Conservation (phyloP, 2,113 vertebrate genomes). For the Platichthys stellatus region DNA sequence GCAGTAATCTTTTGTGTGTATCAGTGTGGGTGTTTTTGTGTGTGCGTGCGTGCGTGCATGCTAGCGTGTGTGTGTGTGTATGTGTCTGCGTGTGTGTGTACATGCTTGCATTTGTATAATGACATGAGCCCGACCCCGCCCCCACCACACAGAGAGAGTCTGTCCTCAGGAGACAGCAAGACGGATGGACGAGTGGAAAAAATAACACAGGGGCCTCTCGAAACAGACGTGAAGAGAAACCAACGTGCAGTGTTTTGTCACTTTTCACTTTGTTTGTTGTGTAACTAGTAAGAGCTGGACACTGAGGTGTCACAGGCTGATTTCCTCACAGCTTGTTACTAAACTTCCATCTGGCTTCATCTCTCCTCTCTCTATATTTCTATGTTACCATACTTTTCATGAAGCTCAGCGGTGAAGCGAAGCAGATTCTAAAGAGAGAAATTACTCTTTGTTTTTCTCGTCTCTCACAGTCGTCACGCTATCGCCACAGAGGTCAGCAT, state of each 20-base stretch:
- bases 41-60: slow-evolving; percentile 15
- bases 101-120: slow-evolving; percentile 7
- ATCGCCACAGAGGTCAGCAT: too few relatives aligned
- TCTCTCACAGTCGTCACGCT: too few relatives aligned
- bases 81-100: slow-evolving; percentile 17
- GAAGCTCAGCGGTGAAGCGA: too few relatives aligned
- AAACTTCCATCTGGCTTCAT: neutral
- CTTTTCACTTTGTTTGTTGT: too few relatives aligned
- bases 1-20: neutral
- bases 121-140: neutral
- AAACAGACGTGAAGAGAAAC: neutral
- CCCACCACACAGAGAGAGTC: neutral
- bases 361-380: too few relatives aligned
- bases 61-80: neutral
- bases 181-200: slow-evolving; percentile 19
- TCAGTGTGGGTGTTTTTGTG: slow-evolving; percentile 11
- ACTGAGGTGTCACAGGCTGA: neutral
- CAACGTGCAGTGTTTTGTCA: neutral
- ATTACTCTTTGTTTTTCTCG: too few relatives aligned
- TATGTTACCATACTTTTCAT: too few relatives aligned
- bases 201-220: neutral
- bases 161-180: slow-evolving; percentile 33
- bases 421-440: too few relatives aligned
- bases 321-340: neutral
- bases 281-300: neutral